Evolutionary conservation across 2,888 invertebrate genomes (phyloP).

Genomic region (Barypeithes pellucidus): DNA sequence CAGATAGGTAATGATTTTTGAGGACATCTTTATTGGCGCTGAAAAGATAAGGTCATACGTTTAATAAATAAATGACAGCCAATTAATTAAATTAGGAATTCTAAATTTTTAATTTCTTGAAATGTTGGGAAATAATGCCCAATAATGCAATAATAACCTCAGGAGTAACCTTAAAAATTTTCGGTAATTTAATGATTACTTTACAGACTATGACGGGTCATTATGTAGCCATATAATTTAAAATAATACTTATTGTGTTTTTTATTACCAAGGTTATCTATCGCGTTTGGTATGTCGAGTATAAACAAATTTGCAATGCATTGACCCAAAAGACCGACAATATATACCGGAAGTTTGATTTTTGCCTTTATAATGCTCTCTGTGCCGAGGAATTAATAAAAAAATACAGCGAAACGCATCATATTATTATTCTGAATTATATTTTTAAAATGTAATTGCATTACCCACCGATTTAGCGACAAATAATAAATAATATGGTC

Average conservation of each 20-base stretch:
- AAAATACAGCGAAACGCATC: slow-evolving; percentile 8
- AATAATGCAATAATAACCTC: not conserved
- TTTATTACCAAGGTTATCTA: slow-evolving; percentile 33
- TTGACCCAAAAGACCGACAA: slow-evolving; percentile 41
- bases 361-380: slow-evolving; percentile 14
- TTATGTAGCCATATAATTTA: slow-evolving; percentile 34
- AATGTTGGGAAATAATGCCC: slow-evolving; percentile 11
- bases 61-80: not conserved
- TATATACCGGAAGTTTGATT: slow-evolving; percentile 32
- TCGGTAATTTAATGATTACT: slow-evolving; percentile 33
- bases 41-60: slow-evolving; percentile 11
- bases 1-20: not conserved
- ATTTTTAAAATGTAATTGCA: not conserved
- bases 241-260: slow-evolving; percentile 34
- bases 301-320: slow-evolving; percentile 40
- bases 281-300: slow-evolving; percentile 27
- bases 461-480: too few species aligned
- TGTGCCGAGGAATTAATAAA: slow-evolving; percentile 16
- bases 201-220: slow-evolving; percentile 34
- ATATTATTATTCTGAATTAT: not conserved
- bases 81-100: slow-evolving; percentile 18
- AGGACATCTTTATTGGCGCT: not conserved
- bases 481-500: too few species aligned
- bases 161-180: slow-evolving; percentile 23
- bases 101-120: slow-evolving; percentile 24